A percentile compares a stretch with the other conserved stretches of the same genome.
Evolutionary conservation across 2,888 invertebrate species (phyloP).

Genomic region (Callyntrura guangdongensis): DNA sequence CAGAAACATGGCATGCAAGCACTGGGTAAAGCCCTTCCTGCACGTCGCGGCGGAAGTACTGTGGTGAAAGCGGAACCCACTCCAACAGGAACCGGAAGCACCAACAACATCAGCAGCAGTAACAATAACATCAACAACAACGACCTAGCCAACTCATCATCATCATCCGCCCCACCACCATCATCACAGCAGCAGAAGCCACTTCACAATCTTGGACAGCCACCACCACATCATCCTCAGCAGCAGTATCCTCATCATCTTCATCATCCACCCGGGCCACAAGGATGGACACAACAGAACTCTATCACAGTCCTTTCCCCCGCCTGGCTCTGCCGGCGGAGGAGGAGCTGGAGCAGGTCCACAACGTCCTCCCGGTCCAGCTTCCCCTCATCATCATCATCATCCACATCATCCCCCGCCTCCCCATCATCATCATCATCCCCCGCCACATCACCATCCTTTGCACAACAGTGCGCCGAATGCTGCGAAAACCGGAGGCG

Average conservation of each 20-base stretch:
- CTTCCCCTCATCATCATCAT: conserved; percentile 69
- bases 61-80: conserved; percentile 81
- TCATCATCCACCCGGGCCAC: conserved; percentile 26
- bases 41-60: conserved; percentile 92
- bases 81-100: conserved; percentile 64
- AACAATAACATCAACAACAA: conserved; percentile 38
- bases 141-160: conserved; percentile 42
- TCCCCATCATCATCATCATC: conserved; percentile 69
- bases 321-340: conserved; percentile 75
- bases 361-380: conserved; percentile 80
- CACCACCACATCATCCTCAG: conserved; percentile 59
- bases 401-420: conserved; percentile 78
- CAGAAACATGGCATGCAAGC: conserved; percentile 99
- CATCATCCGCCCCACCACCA: conserved; percentile 40
- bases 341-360: conserved; percentile 2
- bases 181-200: neutral
- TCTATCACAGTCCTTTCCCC: conserved; percentile 26
- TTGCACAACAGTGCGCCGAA: conserved; percentile 79
- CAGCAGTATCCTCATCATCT: conserved; percentile 44
- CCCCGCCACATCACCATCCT: conserved; percentile 29
- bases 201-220: conserved; percentile 65
- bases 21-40: conserved; percentile 99
- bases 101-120: neutral
- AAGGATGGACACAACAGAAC: conserved; percentile 82
- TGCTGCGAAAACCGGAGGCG: conserved; percentile 80